Evolutionary conservation across 2,888 invertebrate genomes (phyloP).

Genomic region (Pilophorus perplexus): DNA sequence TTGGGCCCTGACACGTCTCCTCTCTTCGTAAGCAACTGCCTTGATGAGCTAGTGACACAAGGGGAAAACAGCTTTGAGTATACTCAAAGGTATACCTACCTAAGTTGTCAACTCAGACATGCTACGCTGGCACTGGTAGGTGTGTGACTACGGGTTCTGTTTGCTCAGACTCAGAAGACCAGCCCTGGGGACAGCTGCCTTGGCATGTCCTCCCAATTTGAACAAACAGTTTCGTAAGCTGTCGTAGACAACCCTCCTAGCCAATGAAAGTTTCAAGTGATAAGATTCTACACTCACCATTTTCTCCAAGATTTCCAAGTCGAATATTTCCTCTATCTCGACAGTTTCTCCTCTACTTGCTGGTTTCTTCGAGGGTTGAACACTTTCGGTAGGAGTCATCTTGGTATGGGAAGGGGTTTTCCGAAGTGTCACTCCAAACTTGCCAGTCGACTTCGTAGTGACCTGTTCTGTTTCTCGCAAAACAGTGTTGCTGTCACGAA

Average conservation of each 20-base stretch:
- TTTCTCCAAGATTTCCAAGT: conserved; percentile 67
- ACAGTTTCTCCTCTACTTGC: conserved; percentile 38
- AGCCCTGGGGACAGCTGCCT: no score
- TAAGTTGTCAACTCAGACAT: no score
- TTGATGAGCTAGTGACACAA: conserved; percentile 61
- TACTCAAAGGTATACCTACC: no score
- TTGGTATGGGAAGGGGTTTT: conserved; percentile 58
- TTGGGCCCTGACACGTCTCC: conserved; percentile 73
- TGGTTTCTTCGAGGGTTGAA: conserved; percentile 33
- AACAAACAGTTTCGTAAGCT: no score
- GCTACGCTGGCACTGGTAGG: no score
- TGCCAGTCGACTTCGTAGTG: conserved; percentile 50
- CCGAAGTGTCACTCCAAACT: conserved; percentile 67
- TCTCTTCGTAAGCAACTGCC: conserved; percentile 72
- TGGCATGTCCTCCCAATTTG: no score
- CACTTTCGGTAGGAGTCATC: conserved; percentile 43
- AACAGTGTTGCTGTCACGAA: conserved; percentile 38
- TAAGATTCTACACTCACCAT: no score
- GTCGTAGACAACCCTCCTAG: no score
- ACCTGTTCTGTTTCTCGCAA: conserved; percentile 14
- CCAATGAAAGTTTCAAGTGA: no score
- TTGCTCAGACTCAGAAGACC: no score
- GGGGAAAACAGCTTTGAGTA: no score
- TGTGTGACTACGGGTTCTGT: no score
- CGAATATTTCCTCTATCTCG: conserved; percentile 69